phyloP scores from a whole-genome alignment of 2,888 invertebrate genomes.

The Luperina nickerlii region DNA sequence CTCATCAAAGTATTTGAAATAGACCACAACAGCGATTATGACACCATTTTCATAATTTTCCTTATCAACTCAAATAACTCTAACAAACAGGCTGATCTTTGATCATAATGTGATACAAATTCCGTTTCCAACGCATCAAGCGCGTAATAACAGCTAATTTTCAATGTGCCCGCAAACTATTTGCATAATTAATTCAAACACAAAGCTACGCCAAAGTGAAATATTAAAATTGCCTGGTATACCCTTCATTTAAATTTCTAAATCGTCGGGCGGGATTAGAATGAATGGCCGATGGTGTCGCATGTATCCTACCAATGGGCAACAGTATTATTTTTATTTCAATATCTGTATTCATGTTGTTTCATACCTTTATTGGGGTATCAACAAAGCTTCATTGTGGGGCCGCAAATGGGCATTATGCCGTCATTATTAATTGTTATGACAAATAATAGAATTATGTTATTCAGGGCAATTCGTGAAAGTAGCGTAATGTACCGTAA shows the following conservation, averaged over 20 bases:
- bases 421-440: conserved; percentile 44
- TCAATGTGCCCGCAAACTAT: conserved; percentile 82
- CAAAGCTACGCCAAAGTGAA: conserved; percentile 68
- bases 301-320: conserved; percentile 31
- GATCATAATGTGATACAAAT: conserved; percentile 45
- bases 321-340: conserved; percentile 57
- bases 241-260: conserved; percentile 86
- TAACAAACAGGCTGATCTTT: conserved; percentile 35
- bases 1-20: not conserved
- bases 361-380: conserved; percentile 40
- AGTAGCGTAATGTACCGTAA: conserved; percentile 7
- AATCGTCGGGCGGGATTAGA: conserved; percentile 76
- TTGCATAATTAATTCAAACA: conserved; percentile 85
- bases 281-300: conserved; percentile 57
- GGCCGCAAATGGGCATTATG: conserved; percentile 36
- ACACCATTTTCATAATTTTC: not conserved
- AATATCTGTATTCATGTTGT: conserved; percentile 28
- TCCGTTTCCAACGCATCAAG: conserved; percentile 68
- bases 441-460: conserved; percentile 42
- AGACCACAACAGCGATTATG: not conserved
- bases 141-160: conserved; percentile 78
- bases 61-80: not conserved
- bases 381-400: conserved; percentile 49
- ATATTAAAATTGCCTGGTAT: conserved; percentile 81
- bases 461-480: conserved; percentile 24